Evolutionary conservation across 1,140 invertebrate species (phyloP).

Genomic region (Zaprionus ghesquierei): DNA sequence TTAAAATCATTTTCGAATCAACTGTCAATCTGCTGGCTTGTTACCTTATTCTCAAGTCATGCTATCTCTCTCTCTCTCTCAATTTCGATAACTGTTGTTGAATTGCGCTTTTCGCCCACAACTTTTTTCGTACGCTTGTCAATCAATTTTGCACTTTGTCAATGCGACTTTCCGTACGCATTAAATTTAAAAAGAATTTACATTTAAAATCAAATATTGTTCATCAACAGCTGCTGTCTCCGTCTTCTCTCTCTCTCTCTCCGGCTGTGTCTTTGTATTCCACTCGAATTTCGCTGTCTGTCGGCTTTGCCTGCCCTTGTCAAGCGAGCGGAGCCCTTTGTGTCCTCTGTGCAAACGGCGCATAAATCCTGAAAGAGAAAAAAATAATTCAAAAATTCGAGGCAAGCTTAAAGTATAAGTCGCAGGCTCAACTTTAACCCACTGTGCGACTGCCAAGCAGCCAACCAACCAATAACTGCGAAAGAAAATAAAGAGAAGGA

Average conservation of each 20-base stretch:
- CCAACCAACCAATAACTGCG: conserved; percentile 14
- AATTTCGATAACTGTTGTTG: not conserved
- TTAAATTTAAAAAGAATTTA: conserved; percentile 26
- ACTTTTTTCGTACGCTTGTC: not conserved
- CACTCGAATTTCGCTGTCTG: not conserved
- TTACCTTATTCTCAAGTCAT: not conserved
- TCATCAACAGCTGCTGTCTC: conserved; percentile 16
- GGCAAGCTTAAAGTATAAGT: conserved; percentile 38
- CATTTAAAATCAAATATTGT: conserved; percentile 39
- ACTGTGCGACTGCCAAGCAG: conserved; percentile 9
- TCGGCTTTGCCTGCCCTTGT: conserved; percentile 17
- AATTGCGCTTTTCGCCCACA: not conserved
- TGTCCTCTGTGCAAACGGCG: not conserved
- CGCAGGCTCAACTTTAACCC: conserved; percentile 40
- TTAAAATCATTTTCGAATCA: not conserved
- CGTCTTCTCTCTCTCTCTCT: not conserved
- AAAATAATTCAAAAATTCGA: conserved; percentile 41
- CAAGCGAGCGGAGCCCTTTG: conserved; percentile 6
- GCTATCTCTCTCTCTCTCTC: not conserved
- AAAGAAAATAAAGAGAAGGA: conserved; percentile 3
- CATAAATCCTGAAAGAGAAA: conserved; percentile 33
- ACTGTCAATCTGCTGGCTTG: not conserved
- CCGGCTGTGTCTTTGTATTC: not conserved
- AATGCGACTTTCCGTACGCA: conserved; percentile 6
- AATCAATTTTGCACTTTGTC: conserved; percentile 22